phyloP scores from a whole-genome alignment of 2,113 vertebrate genomes.

The Lycaon pictus region DNA sequence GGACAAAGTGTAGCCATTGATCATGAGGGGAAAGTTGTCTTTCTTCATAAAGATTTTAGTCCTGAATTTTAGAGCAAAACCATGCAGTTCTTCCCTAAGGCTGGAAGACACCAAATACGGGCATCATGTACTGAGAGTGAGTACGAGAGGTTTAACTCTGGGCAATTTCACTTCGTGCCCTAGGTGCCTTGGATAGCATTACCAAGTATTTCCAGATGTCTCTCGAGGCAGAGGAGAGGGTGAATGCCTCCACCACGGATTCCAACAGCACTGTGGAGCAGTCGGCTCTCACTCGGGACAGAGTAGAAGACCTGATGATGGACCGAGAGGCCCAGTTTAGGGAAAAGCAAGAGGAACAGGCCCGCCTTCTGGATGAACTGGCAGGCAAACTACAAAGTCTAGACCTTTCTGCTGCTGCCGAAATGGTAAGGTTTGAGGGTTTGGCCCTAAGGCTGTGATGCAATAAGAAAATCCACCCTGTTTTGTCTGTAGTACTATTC shows the following conservation, averaged over 20 bases:
- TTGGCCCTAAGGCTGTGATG: neutral
- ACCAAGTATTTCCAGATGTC: slow-evolving; percentile 95
- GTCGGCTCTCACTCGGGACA: slow-evolving; percentile 87
- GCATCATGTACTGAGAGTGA: neutral
- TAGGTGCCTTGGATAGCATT: slow-evolving; percentile 95
- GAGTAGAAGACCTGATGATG: slow-evolving; percentile 91
- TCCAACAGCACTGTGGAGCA: slow-evolving; percentile 87
- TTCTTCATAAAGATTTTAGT: neutral
- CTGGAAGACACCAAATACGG: neutral
- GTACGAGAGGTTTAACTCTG: neutral
- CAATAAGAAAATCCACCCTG: neutral
- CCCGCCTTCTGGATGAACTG: slow-evolving; percentile 93
- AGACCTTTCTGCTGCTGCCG: slow-evolving; percentile 91
- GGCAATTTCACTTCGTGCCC: slow-evolving; percentile 45
- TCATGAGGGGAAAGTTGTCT: neutral
- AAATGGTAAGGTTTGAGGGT: slow-evolving; percentile 88
- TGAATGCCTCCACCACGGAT: slow-evolving; percentile 91
- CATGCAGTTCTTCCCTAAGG: neutral
- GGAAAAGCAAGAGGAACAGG: slow-evolving; percentile 91
- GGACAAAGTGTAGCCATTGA: neutral
- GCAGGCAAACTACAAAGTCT: slow-evolving; percentile 95
- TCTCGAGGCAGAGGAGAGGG: slow-evolving; percentile 91
- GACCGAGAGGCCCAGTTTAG: slow-evolving; percentile 89
- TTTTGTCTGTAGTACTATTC: neutral
- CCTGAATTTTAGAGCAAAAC: slow-evolving; percentile 32